Base-by-base conservation (phyloP, 2,888 invertebrate species). In the Seira ritae region DNA sequence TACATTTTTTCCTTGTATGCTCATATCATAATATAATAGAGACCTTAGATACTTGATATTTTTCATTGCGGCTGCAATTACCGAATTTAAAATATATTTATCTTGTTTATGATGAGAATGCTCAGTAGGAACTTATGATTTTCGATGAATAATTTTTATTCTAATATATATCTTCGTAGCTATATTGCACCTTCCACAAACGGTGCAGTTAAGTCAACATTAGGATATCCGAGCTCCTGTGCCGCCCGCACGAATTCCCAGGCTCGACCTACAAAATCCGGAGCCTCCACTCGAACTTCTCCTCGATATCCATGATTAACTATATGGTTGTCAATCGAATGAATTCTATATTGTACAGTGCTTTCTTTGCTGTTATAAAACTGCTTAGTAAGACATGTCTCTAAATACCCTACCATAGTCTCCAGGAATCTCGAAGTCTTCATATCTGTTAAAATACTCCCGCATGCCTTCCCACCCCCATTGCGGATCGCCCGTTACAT, bases 401-500 rank as follows among this genome's bases (percentile, higher is more conserved):
- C n/a, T n/a, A n/a, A n/a, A 20, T 0, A 22, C 0, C 4, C 20
- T 79, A 80, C 73, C 73, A 42, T 20, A 20, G 24, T 84, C 84
- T 10, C 81, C 81, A 12, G 70, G 74, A 2, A 80, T 68, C 23
- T 74, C 79, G 37, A 80, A 82, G 31, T 83, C 55, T 62, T 85
- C 85, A 24, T 85, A 69, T 22, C 69, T 71, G 68, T 80, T 82
- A 42, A 85, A 85, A 23, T 24, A 76, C 12, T 82, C 82, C 2
- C 82, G 55, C 8, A 85, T 80, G 0, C 85, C 82, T 55, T 79
- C 79, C 85, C 85, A 85, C 17, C 79, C 71, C 85, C 85, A 85
- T 12, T 65, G 68, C 1, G 77, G 60, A 24, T 85, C 82, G 3
- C 76, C 80, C 0, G 80, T 75, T 8, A 85, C 62, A 1, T 19